Evolutionary conservation across 2,113 vertebrate species (phyloP), one percentile per base, ranked within the genome.

Genomic region (Lampris megalopsis): DNA sequence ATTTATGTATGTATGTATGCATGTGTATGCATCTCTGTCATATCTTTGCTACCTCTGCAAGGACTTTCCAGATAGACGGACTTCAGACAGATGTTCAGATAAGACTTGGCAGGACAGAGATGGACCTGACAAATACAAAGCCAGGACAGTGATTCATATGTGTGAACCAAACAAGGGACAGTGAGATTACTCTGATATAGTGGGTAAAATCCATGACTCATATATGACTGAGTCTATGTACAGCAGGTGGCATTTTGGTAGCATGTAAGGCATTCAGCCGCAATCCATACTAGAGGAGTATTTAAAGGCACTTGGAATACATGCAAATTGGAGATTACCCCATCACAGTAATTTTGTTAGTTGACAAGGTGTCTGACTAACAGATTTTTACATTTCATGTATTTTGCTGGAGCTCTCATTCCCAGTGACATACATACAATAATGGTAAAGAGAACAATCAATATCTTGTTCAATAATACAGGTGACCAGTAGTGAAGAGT

Each of bases 31-130:
- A 47, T 50, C 45, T 37, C 6, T 65, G 47, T 75, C 74, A 71
- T 86, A 81, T 84, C 74, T 83, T 24, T 24, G 50, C 5, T 8
- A 67, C 57, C 47, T 68, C 53, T 36, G 43, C 79, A 85, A 88
- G 86, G 86, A 80, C 84, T 77, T 77, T 68, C 53, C 67, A 66
- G 77, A 72, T 82, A 79, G 82, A 87, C 82, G 82, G 77, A 82
- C 86, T 87, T 87, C 86, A 77, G 58, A 52, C 56, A 85, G 79
- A 80, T 79, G 78, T 68, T 64, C 49, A 41, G 53, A 38, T 13
- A 49, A 82, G 68, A 74, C 77, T 62, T 68, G 61, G 54, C 66
- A 47, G 52, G 57, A 68, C 68, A 69, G 58, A 43, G 5, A 38
- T 68, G 83, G 78, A 24, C 49, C 48, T 72, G 74, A 80, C 83